Evolutionary conservation across 2,797 vertebrate species (phyloP).

Genomic region (Amniataba percoides): DNA sequence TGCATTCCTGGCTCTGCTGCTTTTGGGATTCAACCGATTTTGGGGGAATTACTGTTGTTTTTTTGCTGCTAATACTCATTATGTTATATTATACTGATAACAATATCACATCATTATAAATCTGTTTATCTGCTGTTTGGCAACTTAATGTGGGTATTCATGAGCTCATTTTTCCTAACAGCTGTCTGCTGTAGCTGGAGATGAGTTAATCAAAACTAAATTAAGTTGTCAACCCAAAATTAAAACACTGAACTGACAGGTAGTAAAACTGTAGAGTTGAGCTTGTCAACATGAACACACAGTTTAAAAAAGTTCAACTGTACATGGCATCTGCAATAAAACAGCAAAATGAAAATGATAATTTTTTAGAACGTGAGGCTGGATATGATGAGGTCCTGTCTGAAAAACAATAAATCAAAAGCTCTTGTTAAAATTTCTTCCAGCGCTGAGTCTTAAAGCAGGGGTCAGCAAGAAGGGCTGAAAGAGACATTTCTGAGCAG

Average conservation of each 20-base stretch:
- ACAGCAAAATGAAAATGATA: conserved; percentile 5
- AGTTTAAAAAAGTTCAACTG: background rate
- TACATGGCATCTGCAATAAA: conserved; percentile 20
- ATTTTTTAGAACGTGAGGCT: conserved; percentile 11
- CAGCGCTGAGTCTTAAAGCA: conserved; percentile 44
- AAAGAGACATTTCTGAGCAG: conserved; percentile 58
- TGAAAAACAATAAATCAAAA: conserved; percentile 44
- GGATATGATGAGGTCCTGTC: conserved; percentile 19
- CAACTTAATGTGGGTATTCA: background rate
- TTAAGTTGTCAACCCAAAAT: background rate
- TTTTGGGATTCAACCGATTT: background rate
- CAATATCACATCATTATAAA: background rate
- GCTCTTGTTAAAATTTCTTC: conserved; percentile 59
- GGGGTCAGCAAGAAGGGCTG: conserved; percentile 37
- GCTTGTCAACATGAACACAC: too few relatives aligned
- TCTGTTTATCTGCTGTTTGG: background rate
- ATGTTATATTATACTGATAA: too few relatives aligned
- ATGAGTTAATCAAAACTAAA: background rate
- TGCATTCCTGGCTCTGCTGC: too few relatives aligned
- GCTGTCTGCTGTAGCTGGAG: background rate
- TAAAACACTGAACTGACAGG: background rate
- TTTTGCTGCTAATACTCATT: background rate
- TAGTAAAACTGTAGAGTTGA: background rate
- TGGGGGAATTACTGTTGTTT: background rate
- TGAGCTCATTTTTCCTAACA: background rate